Base-by-base conservation (phyloP, 1,140 invertebrate genomes). In the Calosoma granatense region DNA sequence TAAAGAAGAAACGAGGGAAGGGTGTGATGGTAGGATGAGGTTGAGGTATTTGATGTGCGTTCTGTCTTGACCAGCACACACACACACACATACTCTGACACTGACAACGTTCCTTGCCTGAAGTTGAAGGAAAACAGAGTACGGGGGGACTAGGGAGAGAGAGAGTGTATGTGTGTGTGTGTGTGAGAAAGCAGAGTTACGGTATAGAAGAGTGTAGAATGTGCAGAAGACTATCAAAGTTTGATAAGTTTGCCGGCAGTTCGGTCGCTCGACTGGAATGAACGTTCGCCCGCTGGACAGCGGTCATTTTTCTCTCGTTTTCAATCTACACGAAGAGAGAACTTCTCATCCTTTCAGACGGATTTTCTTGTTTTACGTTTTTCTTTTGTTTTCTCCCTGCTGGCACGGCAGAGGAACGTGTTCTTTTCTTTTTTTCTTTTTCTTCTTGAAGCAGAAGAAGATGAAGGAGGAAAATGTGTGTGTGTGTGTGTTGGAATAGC, bases 301-400 rank as follows among this genome's bases (percentile, higher is more conserved):
- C 68, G 73, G 74, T 76, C 72, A 76, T 76, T 76, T 76, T 75
- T 76, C 71, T 70, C 70, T 68, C 68, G 63, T 72, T 74, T 74
- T 69, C 71, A 75, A 75, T 74, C 70, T 71, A 73, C 71, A 64
- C 67, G 14, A 36, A 6, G 26, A 65, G 26, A 43, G 57, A 58
- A 58, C 51, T 58, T 58, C 56, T 54, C 56, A 58, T 58, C 52
- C 56, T 54, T 58, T 58, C 52, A 39, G 51, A 30, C 52, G 56
- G 15, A 54, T 54, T 36, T 58, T 62, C 59, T 65, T 65, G 61
- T 61, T 62, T 64, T 64, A 61, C 62, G 60, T 63, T 59, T n/a
- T 65, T 60, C 61, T 64, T 64, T 60, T 56, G 63, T 56, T 61
- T 61, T 60, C 60, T 60, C 43, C 58, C 61, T 56, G 54, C 58